Percentiles rank a stretch among this genome's conserved stretches.
Conservation (phyloP, 2,113 vertebrate genomes). For the Anguilla rostrata region DNA sequence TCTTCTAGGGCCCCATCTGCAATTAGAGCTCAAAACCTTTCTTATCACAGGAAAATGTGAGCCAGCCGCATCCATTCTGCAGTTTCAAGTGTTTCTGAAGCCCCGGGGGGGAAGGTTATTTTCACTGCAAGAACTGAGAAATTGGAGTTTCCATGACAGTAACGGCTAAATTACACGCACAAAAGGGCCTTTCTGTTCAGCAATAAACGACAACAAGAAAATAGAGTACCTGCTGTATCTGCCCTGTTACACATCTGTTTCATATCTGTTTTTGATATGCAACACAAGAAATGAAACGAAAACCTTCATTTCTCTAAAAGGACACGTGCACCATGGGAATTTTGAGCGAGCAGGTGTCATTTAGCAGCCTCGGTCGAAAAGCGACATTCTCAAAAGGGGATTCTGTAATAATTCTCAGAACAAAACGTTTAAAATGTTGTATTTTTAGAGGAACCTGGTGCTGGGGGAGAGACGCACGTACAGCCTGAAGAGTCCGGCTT, state of each 20-base stretch:
- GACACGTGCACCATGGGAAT: background rate
- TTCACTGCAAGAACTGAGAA: constrained; percentile 21
- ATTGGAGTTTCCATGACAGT: constrained; percentile 6
- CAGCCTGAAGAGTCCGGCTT: constrained; percentile 10
- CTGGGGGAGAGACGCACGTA: background rate
- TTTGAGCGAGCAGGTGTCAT: background rate
- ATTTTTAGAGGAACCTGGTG: background rate
- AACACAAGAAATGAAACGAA: background rate
- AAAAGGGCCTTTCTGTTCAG: background rate
- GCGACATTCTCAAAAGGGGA: background rate
- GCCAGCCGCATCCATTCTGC: background rate
- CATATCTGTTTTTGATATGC: background rate
- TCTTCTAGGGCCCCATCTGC: constrained; percentile 39
- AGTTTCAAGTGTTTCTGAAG: constrained; percentile 20
- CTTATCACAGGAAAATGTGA: background rate
- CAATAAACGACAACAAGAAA: background rate
- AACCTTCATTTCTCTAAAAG: background rate
- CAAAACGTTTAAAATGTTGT: background rate
- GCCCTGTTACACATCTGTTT: background rate
- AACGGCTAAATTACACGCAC: background rate
- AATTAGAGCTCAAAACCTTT: constrained; percentile 19
- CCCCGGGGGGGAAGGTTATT: constrained; percentile 5
- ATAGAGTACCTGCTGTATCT: background rate
- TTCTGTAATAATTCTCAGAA: background rate
- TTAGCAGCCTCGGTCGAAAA: constrained; percentile 18